These are phyloP conservation scores for Meteorus colon DNA, from an alignment of 2,888 invertebrate species.

Conservation along the genomic window DNA sequence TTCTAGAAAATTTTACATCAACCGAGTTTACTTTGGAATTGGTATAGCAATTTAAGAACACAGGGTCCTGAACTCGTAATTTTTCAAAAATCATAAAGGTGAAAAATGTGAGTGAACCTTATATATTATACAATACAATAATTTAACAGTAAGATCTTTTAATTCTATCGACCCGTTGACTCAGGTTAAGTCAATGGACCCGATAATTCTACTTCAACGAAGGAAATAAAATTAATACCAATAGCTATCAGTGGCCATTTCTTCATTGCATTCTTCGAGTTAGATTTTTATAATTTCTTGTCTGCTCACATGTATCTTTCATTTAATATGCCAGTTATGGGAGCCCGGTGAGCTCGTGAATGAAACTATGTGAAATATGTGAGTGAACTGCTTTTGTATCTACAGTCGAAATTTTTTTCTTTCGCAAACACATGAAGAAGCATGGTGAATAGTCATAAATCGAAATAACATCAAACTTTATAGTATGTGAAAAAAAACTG, in stretches of 20 bases:
- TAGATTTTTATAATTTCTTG: not conserved
- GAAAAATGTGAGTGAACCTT: not conserved
- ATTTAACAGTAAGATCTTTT: not conserved
- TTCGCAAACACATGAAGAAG: too few relatives aligned
- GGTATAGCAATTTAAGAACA: not conserved
- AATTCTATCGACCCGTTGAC: constrained; percentile 26
- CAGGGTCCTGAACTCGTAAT: not conserved
- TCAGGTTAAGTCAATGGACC: constrained; percentile 26
- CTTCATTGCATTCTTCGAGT: not conserved
- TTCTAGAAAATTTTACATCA: not conserved
- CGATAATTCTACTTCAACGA: constrained; percentile 2
- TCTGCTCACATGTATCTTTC: not conserved
- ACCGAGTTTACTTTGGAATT: not conserved
- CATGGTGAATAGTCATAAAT: too few relatives aligned
- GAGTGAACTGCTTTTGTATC: too few relatives aligned
- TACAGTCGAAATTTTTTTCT: too few relatives aligned
- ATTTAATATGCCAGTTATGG: not conserved
- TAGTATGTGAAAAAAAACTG: too few relatives aligned
- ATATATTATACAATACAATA: not conserved
- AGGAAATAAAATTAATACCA: constrained; percentile 3
- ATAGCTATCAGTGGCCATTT: constrained; percentile 9
- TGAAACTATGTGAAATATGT: constrained; percentile 50
- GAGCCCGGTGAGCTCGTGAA: not conserved
- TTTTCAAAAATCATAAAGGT: not conserved
- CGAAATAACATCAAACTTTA: too few relatives aligned